Conservation (phyloP, 2,888 invertebrate genomes). For the Cartodere bifasciata region DNA sequence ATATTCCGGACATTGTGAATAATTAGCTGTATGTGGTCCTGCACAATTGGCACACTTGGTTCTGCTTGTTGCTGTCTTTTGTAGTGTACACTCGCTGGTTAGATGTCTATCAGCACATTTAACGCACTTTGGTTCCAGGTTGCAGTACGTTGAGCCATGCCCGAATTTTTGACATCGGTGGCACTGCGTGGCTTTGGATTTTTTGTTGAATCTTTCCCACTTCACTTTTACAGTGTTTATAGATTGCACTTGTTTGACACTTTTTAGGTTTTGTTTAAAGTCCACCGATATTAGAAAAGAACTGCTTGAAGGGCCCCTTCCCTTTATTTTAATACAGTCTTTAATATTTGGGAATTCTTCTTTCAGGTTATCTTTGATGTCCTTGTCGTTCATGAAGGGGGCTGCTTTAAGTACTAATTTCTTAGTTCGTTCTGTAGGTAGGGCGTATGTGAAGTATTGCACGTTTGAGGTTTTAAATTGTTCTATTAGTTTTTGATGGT, state of each 20-base stretch:
- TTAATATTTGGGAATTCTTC: too few species aligned
- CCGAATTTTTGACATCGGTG: constrained; percentile 20
- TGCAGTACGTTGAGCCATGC: constrained; percentile 18
- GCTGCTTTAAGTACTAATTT: neutral
- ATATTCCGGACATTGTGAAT: too few species aligned
- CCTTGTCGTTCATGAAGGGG: neutral
- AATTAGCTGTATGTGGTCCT: constrained; percentile 2
- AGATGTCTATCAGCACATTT: constrained; percentile 18
- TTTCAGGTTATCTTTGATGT: neutral
- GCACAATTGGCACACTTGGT: constrained; percentile 3
- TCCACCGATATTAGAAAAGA: too few species aligned
- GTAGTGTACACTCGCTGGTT: constrained; percentile 16
- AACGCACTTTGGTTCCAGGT: constrained; percentile 15
- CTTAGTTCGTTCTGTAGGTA: neutral
- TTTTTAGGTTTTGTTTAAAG: too few species aligned
- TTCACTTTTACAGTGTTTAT: neutral
- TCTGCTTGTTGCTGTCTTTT: neutral
- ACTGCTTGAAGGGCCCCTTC: too few species aligned
- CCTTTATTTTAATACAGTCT: too few species aligned
- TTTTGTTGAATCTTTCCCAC: constrained; percentile 4
- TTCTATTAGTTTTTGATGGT: neutral
- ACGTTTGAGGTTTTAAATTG: neutral
- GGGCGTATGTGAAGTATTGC: constrained; percentile 1
- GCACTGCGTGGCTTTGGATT: constrained; percentile 16
- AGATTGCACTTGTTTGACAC: too few species aligned